Percentiles rank a stretch among this genome's conserved stretches.
phyloP scores from a whole-genome alignment of 2,797 vertebrate species.

The Spea hammondii region DNA sequence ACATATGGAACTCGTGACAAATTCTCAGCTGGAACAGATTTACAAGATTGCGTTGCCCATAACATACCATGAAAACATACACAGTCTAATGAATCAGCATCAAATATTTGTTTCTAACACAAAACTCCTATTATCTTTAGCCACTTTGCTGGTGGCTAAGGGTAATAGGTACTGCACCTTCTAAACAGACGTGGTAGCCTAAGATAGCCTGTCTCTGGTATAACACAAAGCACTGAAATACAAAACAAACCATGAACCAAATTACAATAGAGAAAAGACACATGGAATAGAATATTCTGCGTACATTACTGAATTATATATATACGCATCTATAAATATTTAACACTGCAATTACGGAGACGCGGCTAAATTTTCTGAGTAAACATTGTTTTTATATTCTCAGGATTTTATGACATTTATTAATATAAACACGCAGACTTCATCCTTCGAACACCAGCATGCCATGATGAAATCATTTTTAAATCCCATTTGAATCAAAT shows the following conservation, averaged over 20 bases:
- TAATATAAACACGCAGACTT: not conserved
- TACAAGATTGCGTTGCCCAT: not conserved
- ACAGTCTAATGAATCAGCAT: not conserved
- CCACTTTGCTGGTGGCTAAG: not conserved
- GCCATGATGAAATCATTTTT: not conserved
- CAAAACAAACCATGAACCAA: not conserved
- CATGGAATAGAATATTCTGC: conserved; percentile 34
- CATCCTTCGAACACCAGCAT: not conserved
- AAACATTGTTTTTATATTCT: conserved; percentile 11
- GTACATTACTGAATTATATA: conserved; percentile 45
- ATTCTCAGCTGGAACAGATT: conserved; percentile 14
- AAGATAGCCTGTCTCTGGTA: not conserved
- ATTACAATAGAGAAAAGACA: conserved; percentile 36
- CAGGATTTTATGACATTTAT: conserved; percentile 34
- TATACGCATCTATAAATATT: conserved; percentile 55
- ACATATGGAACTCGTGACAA: not conserved
- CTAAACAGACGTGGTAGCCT: not conserved
- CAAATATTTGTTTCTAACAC: not conserved
- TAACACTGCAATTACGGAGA: conserved; percentile 49
- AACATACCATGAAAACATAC: not conserved
- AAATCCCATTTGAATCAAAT: too few relatives aligned
- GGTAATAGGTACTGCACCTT: not conserved
- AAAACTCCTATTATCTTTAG: not conserved
- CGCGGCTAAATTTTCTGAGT: conserved; percentile 16
- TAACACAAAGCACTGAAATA: conserved; percentile 7